These are phyloP conservation scores for Episyrphus balteatus DNA, from an alignment of 1,140 invertebrate species.

Conservation along the genomic window DNA sequence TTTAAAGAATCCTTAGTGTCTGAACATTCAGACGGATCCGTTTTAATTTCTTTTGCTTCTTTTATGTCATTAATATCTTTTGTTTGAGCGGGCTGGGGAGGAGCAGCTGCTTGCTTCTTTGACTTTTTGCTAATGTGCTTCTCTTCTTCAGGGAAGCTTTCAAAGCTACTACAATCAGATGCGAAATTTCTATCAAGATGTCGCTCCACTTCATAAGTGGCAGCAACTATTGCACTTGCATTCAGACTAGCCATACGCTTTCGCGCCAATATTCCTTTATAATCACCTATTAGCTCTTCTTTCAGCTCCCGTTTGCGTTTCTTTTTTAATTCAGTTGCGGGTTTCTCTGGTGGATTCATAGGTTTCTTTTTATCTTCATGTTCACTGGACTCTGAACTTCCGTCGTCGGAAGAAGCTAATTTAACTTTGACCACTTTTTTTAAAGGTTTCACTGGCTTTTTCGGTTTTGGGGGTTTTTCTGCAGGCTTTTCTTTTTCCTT, in stretches of 20 bases:
- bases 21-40: constrained; percentile 23
- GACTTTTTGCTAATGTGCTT: background rate
- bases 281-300: constrained; percentile 57
- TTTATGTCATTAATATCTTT: constrained; percentile 29
- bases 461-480: constrained; percentile 9
- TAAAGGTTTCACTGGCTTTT: constrained; percentile 19
- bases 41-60: constrained; percentile 48
- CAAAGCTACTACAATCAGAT: constrained; percentile 39
- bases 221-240: constrained; percentile 82
- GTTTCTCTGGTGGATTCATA: background rate
- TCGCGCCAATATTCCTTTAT: constrained; percentile 76
- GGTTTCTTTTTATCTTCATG: constrained; percentile 1
- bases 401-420: no score
- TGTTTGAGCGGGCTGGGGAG: background rate
- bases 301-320: constrained; percentile 47
- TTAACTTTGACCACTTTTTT: constrained; percentile 6
- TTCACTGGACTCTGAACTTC: background rate
- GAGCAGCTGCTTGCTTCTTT: background rate
- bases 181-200: constrained; percentile 32
- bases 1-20: constrained; percentile 22
- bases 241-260: constrained; percentile 89
- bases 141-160: constrained; percentile 28
- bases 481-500: constrained; percentile 10
- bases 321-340: background rate
- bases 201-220: constrained; percentile 70